These are phyloP conservation scores for Oenanthe oenanthe DNA, from an alignment of 2,113 vertebrate species.

Conservation along the genomic window DNA sequence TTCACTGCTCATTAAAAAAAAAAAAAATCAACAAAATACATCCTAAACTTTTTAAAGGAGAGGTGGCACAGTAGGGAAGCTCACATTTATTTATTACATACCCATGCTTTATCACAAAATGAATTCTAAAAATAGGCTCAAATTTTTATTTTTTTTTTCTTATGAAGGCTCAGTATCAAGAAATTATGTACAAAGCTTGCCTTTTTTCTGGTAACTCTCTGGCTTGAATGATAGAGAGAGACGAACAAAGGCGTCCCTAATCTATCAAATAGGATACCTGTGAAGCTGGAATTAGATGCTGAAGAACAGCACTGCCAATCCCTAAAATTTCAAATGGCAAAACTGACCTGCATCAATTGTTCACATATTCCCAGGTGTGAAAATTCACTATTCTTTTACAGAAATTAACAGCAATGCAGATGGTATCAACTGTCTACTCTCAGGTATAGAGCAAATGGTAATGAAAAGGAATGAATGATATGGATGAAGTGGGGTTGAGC, in stretches of 20 bases:
- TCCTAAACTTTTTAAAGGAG: background rate
- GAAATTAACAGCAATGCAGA: background rate
- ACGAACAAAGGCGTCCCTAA: background rate
- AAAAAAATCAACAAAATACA: background rate
- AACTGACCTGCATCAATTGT: background rate
- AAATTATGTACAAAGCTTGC: background rate
- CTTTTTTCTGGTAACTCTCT: background rate
- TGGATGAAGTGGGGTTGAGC: background rate
- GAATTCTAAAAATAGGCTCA: background rate
- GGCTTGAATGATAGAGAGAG: background rate
- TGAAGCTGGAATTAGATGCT: background rate
- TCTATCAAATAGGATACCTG: background rate
- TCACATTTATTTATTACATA: background rate
- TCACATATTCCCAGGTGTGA: background rate
- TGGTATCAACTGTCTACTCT: background rate
- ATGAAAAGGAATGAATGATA: background rate
- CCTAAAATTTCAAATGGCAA: background rate
- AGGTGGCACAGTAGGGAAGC: background rate
- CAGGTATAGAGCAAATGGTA: background rate
- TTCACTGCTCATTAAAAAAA: background rate
- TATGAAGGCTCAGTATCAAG: background rate
- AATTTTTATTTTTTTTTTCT: background rate
- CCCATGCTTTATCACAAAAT: background rate
- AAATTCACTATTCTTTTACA: background rate
- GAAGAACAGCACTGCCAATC: background rate